Percentiles rank a stretch among this genome's conserved stretches.
phyloP scores from a whole-genome alignment of 2,888 invertebrate species.

The Ectropis crepuscularia region DNA sequence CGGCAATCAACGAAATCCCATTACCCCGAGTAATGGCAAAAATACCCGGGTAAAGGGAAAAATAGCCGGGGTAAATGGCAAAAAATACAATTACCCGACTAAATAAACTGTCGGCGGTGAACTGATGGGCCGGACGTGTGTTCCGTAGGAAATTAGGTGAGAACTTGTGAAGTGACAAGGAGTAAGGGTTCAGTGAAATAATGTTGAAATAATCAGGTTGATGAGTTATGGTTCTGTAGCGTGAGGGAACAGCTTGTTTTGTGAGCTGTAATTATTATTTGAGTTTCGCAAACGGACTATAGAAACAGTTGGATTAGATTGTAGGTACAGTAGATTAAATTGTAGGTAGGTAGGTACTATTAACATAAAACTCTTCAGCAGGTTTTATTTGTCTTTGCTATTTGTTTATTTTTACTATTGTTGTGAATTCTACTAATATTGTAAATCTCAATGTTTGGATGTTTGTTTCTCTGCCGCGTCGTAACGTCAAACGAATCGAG shows the following conservation, averaged over 20 bases:
- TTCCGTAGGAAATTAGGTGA: conserved; percentile 26
- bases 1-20: conserved; percentile 50
- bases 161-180: conserved; percentile 9
- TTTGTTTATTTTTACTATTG: too few relatives aligned
- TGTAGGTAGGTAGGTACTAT: too few relatives aligned
- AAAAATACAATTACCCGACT: conserved; percentile 45
- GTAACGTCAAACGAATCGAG: too few relatives aligned
- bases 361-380: too few relatives aligned
- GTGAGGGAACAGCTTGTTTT: background rate
- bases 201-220: conserved; percentile 6
- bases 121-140: conserved; percentile 21
- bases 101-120: conserved; percentile 34
- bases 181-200: conserved; percentile 17
- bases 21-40: conserved; percentile 47
- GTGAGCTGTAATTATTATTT: too few relatives aligned
- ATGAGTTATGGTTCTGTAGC: conserved; percentile 1
- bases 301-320: too few relatives aligned
- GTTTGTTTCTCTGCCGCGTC: too few relatives aligned
- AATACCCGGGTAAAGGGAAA: conserved; percentile 40
- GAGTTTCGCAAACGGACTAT: too few relatives aligned
- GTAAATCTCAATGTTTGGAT: too few relatives aligned
- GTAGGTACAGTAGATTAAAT: too few relatives aligned
- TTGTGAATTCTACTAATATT: too few relatives aligned
- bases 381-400: too few relatives aligned
- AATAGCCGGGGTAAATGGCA: conserved; percentile 45